phyloP scores from a whole-genome alignment of 2,797 vertebrate genomes.

The Eulemur albifrons region DNA sequence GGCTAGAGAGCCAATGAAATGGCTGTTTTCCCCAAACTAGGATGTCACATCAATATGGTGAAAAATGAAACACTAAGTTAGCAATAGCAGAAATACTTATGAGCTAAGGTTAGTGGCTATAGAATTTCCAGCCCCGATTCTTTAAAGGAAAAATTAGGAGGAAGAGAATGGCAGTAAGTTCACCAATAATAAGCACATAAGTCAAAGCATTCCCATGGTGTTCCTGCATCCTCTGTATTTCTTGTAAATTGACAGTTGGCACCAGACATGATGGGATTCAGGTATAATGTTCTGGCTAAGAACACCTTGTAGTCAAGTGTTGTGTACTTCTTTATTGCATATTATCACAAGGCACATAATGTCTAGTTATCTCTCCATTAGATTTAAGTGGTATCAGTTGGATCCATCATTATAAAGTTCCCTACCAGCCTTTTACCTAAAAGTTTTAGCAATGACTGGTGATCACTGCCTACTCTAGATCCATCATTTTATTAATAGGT shows the following conservation, averaged over 20 bases:
- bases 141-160: neutral
- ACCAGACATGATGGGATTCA: neutral
- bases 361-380: neutral
- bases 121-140: neutral
- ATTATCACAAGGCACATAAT: neutral
- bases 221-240: neutral
- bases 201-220: neutral
- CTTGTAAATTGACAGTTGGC: neutral
- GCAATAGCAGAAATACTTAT: neutral
- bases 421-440: neutral
- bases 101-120: neutral
- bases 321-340: neutral
- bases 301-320: neutral
- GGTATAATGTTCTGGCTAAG: neutral
- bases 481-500: neutral
- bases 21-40: neutral
- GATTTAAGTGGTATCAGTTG: neutral
- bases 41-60: neutral
- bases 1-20: neutral
- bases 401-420: neutral
- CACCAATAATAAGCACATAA: neutral
- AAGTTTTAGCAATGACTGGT: neutral
- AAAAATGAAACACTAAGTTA: neutral
- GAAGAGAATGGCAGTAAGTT: neutral
- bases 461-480: neutral